A percentile compares a stretch with the other conserved stretches of the same genome.
phyloP scores from a whole-genome alignment of 2,888 invertebrate species.

The Zaprionus obscuricornis region DNA sequence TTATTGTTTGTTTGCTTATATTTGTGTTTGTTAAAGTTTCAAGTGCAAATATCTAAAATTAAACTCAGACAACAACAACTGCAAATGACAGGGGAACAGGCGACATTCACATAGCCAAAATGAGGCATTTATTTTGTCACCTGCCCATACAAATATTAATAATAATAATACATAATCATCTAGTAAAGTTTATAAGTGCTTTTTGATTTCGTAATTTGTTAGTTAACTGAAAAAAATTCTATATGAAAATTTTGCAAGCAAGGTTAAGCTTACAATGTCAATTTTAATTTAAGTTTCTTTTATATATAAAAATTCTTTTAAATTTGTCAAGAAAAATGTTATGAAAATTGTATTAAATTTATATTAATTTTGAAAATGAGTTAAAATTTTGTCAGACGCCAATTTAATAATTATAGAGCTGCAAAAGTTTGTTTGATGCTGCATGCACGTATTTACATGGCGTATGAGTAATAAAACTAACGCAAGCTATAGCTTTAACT shows the following conservation, averaged over 20 bases:
- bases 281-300: too few species aligned
- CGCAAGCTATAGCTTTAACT: constrained; percentile 31
- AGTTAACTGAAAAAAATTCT: too few species aligned
- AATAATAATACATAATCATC: constrained; percentile 58
- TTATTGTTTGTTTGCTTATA: constrained; percentile 44
- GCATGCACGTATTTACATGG: constrained; percentile 31
- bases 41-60: constrained; percentile 66
- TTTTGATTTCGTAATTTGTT: constrained; percentile 45
- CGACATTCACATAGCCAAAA: too few species aligned
- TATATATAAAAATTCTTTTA: too few species aligned
- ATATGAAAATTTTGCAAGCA: too few species aligned
- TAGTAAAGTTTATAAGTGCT: constrained; percentile 44
- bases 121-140: constrained; percentile 76
- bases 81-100: constrained; percentile 21
- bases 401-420: too few species aligned
- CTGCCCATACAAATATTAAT: constrained; percentile 59
- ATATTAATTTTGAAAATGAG: too few species aligned
- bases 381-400: too few species aligned
- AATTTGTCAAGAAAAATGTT: too few species aligned
- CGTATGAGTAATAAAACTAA: constrained; percentile 73
- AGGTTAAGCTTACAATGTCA: too few species aligned
- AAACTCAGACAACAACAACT: constrained; percentile 58
- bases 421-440: constrained; percentile 9
- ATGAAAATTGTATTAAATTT: too few species aligned
- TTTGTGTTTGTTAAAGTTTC: constrained; percentile 69